Percentiles rank a stretch among this genome's conserved stretches.
These are phyloP conservation scores for Entelurus aequoreus DNA, from an alignment of 2,113 vertebrate species.

Conservation along the genomic window DNA sequence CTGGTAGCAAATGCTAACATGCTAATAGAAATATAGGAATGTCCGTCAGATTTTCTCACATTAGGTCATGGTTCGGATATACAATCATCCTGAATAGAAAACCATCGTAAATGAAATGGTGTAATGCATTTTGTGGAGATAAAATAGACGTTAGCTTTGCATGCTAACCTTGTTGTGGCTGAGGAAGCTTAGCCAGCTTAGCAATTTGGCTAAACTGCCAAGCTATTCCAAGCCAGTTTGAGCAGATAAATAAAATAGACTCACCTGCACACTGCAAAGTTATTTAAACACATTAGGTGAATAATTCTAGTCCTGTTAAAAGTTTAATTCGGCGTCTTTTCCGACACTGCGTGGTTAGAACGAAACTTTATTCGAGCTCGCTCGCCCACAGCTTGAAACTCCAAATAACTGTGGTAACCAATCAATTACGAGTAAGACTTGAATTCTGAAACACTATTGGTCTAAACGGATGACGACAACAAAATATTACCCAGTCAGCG, in stretches of 20 bases:
- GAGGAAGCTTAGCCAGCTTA: slow-evolving; percentile 10
- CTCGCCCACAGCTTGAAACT: background rate
- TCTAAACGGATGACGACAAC: background rate
- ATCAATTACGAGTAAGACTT: slow-evolving; percentile 50
- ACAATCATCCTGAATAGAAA: background rate
- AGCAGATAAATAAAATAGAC: slow-evolving; percentile 1
- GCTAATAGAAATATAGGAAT: background rate
- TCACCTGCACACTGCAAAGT: slow-evolving; percentile 23
- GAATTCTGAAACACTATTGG: slow-evolving; percentile 37
- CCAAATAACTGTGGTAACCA: slow-evolving; percentile 7
- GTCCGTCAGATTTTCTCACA: background rate
- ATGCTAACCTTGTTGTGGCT: background rate
- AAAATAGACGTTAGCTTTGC: background rate
- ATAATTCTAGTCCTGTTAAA: background rate
- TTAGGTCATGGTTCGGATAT: rapidly evolving
- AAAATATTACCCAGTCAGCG: background rate
- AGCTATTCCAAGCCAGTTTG: background rate
- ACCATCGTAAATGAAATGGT: background rate
- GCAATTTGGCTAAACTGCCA: background rate
- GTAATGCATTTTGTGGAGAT: background rate
- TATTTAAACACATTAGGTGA: slow-evolving; percentile 14
- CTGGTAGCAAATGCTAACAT: slow-evolving; percentile 20
- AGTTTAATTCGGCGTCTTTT: background rate
- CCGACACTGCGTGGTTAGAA: background rate
- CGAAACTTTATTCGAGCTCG: slow-evolving; percentile 35